Conservation (phyloP, 2,113 vertebrate genomes). For the Callospermophilus lateralis region DNA sequence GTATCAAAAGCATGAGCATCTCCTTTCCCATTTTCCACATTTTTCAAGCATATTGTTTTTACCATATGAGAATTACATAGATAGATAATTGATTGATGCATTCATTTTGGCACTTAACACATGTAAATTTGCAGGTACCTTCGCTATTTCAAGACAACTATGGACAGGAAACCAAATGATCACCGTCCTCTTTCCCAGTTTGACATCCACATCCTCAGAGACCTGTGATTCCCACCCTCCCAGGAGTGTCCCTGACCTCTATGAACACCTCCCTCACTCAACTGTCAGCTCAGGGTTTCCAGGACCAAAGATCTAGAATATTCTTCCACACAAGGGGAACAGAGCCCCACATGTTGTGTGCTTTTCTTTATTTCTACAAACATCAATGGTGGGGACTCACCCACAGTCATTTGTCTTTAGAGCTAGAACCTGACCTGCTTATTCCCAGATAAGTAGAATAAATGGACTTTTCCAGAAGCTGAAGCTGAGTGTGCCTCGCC, state of each 20-base stretch:
- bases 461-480: neutral
- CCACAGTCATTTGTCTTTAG: neutral
- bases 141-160: neutral
- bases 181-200: neutral
- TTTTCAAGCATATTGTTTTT: neutral
- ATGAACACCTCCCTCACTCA: neutral
- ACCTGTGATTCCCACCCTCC: neutral
- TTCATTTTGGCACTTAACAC: neutral
- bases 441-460: neutral
- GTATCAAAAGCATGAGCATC: neutral
- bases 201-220: neutral
- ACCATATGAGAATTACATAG: neutral
- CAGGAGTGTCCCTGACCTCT: neutral
- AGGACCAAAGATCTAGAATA: no score
- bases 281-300: neutral
- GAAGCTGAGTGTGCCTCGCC: neutral
- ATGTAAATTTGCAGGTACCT: neutral
- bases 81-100: neutral
- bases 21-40: neutral
- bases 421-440: neutral
- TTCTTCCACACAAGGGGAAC: neutral
- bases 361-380: neutral
- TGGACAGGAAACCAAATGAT: neutral
- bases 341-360: fast-evolving
- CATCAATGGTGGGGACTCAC: neutral